Evolutionary conservation across 2,113 vertebrate genomes (phyloP).

Genomic region (Entomyzon cyanotis): DNA sequence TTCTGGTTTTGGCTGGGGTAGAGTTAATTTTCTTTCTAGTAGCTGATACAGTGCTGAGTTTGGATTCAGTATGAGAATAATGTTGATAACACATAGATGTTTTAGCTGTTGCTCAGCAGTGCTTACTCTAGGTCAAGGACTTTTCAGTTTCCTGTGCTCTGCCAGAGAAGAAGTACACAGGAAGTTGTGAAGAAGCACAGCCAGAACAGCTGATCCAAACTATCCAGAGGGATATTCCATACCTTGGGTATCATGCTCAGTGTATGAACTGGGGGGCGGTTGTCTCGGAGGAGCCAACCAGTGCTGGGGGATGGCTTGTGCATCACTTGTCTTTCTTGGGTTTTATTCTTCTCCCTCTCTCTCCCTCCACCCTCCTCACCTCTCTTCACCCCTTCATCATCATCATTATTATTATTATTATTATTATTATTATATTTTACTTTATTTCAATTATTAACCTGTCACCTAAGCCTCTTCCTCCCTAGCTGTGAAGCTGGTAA

Average conservation of each 20-base stretch:
- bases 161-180: not conserved
- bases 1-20: not conserved
- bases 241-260: not conserved
- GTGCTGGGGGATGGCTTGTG: not conserved
- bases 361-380: not conserved
- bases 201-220: not conserved
- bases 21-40: not conserved
- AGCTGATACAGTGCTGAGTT: not conserved
- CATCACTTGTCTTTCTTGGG: not conserved
- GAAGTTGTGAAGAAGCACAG: not conserved
- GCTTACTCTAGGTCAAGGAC: not conserved
- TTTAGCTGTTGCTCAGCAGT: not conserved
- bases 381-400: not conserved
- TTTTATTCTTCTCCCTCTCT: not conserved
- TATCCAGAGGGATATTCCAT: not conserved
- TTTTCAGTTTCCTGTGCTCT: not conserved
- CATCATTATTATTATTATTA: no score
- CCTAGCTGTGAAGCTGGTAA: not conserved
- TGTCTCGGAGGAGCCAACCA: accelerated
- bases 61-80: not conserved
- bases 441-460: not conserved
- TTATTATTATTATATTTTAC: not conserved
- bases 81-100: not conserved
- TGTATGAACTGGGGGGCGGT: not conserved
- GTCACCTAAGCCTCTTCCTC: not conserved